phyloP scores from a whole-genome alignment of 2,113 vertebrate species.

The Megalops atlanticus region DNA sequence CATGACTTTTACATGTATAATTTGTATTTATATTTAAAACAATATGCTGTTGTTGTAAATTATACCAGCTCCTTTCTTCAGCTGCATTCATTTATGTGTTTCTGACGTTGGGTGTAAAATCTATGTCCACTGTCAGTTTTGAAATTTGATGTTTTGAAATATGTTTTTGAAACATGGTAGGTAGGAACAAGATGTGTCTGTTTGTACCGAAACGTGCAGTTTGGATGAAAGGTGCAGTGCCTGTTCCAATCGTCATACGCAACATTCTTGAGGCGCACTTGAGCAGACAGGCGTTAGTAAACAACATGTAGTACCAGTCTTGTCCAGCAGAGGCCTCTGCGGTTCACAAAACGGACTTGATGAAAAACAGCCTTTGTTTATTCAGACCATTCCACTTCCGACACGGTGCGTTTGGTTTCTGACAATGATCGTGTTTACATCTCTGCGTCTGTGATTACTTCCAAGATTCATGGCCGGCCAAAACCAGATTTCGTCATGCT shows the following conservation, averaged over 20 bases:
- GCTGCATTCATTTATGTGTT: not conserved
- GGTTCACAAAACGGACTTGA: not conserved
- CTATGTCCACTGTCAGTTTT: not conserved
- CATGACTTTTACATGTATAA: too few species aligned
- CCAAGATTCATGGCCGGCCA: not conserved
- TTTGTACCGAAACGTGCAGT: not conserved
- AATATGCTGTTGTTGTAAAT: too few species aligned
- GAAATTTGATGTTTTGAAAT: not conserved
- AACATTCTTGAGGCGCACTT: constrained; percentile 6
- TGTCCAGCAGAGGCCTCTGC: constrained; percentile 30
- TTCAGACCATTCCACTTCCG: not conserved
- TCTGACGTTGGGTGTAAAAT: not conserved
- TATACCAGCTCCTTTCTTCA: too few species aligned
- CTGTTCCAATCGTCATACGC: not conserved
- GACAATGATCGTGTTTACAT: not conserved
- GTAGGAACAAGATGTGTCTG: not conserved
- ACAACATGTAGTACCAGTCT: constrained; percentile 42
- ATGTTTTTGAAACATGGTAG: not conserved
- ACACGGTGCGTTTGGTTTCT: not conserved
- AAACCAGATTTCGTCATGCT: not conserved
- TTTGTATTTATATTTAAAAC: too few species aligned
- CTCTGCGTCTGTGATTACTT: not conserved
- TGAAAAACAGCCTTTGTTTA: not conserved
- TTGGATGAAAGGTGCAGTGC: not conserved
- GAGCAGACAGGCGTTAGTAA: constrained; percentile 21